phyloP scores from a whole-genome alignment of 2,113 vertebrate species.

The Gallinago paraguaiae region DNA sequence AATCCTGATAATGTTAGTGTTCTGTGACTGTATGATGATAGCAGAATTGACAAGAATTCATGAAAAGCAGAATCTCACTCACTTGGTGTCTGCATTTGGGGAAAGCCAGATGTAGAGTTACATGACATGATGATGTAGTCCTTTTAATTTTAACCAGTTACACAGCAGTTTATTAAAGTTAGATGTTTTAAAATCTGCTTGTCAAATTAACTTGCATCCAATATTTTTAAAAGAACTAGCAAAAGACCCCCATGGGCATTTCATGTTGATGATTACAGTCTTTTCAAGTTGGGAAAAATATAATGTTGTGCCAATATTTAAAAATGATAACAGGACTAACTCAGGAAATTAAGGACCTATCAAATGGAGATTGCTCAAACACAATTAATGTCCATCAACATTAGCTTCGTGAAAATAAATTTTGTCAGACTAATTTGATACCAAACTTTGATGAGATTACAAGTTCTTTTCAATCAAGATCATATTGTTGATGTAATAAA shows the following conservation, averaged over 20 bases:
- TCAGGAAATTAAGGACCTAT: not conserved
- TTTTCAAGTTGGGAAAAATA: not conserved
- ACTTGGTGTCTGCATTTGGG: not conserved
- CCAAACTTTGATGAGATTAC: constrained; percentile 16
- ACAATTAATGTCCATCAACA: not conserved
- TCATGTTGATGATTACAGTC: not conserved
- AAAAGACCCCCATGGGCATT: not conserved
- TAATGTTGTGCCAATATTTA: not conserved
- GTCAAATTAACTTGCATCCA: not conserved
- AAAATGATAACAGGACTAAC: not conserved
- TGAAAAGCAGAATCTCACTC: not conserved
- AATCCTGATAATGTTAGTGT: not conserved
- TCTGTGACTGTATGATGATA: not conserved
- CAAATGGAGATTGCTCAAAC: not conserved
- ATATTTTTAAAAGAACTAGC: not conserved
- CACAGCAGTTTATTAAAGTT: not conserved
- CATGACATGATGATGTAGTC: not conserved
- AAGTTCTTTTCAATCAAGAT: not conserved
- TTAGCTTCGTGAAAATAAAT: not conserved
- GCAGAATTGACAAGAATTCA: not conserved
- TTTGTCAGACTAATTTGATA: constrained; percentile 28
- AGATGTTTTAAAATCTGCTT: not conserved
- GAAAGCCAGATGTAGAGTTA: not conserved
- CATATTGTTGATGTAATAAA: not conserved
- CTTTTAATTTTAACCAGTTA: not conserved